Conservation (phyloP, 1,140 invertebrate species). For the Aphelinus certus region DNA sequence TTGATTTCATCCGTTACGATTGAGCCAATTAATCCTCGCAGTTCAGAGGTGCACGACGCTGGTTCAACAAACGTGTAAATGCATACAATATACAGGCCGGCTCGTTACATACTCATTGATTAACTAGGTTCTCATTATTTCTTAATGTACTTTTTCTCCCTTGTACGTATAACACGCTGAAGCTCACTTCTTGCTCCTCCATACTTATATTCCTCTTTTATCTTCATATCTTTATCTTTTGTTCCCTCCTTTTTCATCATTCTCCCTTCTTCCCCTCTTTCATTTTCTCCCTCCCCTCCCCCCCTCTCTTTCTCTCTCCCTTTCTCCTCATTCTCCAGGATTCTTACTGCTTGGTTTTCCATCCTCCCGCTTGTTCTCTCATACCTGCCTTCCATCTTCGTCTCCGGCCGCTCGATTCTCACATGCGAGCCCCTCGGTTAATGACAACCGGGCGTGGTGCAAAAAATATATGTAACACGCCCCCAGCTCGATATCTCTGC, state of each 20-base stretch:
- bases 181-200: background rate
- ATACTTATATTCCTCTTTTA: background rate
- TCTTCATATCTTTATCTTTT: background rate
- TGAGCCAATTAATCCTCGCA: conserved; percentile 27
- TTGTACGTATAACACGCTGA: background rate
- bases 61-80: conserved; percentile 22
- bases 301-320: background rate
- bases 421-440: background rate
- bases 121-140: conserved; percentile 32
- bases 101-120: conserved; percentile 21
- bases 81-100: background rate
- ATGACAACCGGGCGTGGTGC: conserved; percentile 23
- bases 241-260: background rate
- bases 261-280: background rate
- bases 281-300: background rate
- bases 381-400: background rate
- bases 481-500: background rate
- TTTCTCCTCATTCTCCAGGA: background rate
- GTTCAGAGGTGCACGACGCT: conserved; percentile 3
- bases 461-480: background rate
- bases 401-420: background rate
- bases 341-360: background rate
- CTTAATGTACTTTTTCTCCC: conserved; percentile 27
- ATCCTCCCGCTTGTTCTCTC: background rate
- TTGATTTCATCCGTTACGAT: conserved; percentile 21